phyloP scores from a whole-genome alignment of 2,113 vertebrate species.

The Pontoporia blainvillei region DNA sequence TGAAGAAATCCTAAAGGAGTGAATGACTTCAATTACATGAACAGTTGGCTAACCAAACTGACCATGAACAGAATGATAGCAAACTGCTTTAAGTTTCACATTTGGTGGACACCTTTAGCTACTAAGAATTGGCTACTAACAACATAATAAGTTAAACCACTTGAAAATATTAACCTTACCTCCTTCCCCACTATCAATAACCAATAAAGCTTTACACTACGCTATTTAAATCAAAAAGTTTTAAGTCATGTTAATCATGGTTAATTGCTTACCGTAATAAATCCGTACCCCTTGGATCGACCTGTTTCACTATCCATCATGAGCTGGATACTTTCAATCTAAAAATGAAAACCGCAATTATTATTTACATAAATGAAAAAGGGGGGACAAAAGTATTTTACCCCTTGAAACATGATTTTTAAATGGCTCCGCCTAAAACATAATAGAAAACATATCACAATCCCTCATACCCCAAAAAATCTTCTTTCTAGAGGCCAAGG shows the following conservation, averaged over 20 bases:
- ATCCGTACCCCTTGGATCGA: slow-evolving; percentile 96
- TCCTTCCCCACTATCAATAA: background rate
- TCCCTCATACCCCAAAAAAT: background rate
- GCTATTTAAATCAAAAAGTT: background rate
- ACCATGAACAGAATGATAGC: background rate
- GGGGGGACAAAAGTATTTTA: background rate
- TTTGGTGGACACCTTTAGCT: background rate
- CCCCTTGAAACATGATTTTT: background rate
- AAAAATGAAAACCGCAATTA: slow-evolving; percentile 35
- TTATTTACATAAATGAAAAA: background rate
- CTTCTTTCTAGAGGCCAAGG: background rate
- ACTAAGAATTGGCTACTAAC: background rate
- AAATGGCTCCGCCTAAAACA: background rate
- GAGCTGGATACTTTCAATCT: slow-evolving; percentile 98
- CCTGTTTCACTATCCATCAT: slow-evolving; percentile 99
- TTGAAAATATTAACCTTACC: background rate
- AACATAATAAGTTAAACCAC: background rate
- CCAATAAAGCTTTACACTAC: background rate
- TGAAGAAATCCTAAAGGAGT: background rate
- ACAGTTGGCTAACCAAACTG: background rate
- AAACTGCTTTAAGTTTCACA: background rate
- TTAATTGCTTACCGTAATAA: slow-evolving; percentile 91
- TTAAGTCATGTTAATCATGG: background rate
- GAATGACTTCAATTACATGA: background rate
- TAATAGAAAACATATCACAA: background rate